A percentile compares a stretch with the other conserved stretches of the same genome.
Conservation (phyloP, 2,888 invertebrate species). For the Drosophila atroscutellata region DNA sequence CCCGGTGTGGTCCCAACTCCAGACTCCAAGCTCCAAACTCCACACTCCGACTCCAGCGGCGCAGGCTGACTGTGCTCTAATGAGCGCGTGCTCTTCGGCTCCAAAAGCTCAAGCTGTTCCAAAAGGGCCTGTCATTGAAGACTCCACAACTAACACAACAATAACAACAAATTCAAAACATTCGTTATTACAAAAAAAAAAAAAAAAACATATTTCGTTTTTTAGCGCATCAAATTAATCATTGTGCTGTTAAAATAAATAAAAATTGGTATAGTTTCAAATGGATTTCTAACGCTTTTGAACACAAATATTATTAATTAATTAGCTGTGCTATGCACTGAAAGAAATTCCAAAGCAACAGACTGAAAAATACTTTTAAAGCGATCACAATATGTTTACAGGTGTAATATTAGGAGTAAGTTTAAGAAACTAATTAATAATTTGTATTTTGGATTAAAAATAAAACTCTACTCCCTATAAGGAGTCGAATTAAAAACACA, state of each 20-base stretch:
- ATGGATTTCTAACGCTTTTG: slow-evolving; percentile 60
- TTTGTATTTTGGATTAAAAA: background rate
- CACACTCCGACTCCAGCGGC: slow-evolving; percentile 41
- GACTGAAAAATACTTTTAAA: too few relatives aligned
- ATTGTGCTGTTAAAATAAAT: slow-evolving; percentile 78
- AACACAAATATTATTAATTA: slow-evolving; percentile 70
- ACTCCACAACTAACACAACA: slow-evolving; percentile 20
- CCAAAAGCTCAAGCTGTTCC: slow-evolving; percentile 71
- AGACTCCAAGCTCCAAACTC: slow-evolving; percentile 7
- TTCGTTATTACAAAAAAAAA: slow-evolving; percentile 8
- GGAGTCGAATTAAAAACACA: background rate
- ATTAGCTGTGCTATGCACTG: slow-evolving; percentile 61
- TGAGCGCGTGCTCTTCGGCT: slow-evolving; percentile 75
- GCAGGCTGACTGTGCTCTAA: slow-evolving; percentile 58
- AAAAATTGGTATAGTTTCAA: slow-evolving; percentile 75
- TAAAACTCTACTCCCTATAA: background rate
- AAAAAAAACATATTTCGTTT: slow-evolving; percentile 33
- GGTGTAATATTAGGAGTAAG: background rate
- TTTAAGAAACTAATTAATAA: background rate
- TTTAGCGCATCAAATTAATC: slow-evolving; percentile 73
- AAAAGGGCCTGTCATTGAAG: slow-evolving; percentile 74
- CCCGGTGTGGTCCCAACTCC: slow-evolving; percentile 61
- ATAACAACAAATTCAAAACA: slow-evolving; percentile 25
- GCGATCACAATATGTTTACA: background rate
- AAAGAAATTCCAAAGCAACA: slow-evolving; percentile 12